phyloP scores from a whole-genome alignment of 2,113 vertebrate genomes.

The Etia nguti region DNA sequence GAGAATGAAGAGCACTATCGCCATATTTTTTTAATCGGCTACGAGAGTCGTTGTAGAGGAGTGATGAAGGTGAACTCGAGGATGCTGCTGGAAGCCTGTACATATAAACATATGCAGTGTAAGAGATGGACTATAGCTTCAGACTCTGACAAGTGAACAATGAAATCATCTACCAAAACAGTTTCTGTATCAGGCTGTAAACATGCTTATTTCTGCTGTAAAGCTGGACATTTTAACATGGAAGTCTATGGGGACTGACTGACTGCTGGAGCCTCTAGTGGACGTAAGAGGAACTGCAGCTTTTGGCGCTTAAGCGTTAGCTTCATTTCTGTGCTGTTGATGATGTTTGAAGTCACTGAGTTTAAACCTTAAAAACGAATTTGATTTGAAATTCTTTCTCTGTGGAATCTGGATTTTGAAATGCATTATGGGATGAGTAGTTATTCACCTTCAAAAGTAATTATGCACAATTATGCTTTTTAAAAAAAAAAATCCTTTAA shows the following conservation, averaged over 20 bases:
- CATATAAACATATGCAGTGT: neutral
- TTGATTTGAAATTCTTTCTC: neutral
- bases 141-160: neutral
- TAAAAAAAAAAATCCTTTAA: too few relatives aligned
- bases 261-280: neutral
- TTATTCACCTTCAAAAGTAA: neutral
- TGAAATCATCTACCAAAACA: neutral
- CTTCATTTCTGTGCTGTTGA: neutral
- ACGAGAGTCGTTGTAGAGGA: neutral
- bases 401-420: neutral
- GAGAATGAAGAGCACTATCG: neutral
- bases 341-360: neutral
- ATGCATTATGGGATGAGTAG: neutral
- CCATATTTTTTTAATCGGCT: neutral
- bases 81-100: neutral
- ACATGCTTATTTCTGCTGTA: neutral
- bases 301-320: neutral
- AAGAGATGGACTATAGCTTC: neutral
- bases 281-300: neutral
- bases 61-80: neutral
- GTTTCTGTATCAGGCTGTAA: neutral
- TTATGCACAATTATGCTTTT: too few relatives aligned
- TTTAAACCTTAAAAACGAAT: neutral
- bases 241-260: neutral
- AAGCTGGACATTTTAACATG: neutral